phyloP scores from a whole-genome alignment of 2,797 vertebrate genomes.

The Epinephelus malabaricus region DNA sequence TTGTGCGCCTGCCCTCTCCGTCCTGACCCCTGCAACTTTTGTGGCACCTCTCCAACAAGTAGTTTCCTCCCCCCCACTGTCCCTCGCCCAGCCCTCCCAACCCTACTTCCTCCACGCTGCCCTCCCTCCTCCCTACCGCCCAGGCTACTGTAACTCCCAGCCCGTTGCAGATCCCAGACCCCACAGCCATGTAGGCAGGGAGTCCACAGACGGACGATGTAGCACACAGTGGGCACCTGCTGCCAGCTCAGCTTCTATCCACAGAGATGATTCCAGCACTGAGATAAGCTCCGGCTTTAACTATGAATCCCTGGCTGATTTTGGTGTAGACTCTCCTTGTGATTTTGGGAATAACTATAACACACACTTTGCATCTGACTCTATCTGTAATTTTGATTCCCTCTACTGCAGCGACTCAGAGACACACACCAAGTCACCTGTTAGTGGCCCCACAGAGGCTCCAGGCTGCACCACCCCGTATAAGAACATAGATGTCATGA shows the following conservation, averaged over 20 bases:
- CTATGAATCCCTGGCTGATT: constrained; percentile 51
- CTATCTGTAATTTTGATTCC: constrained; percentile 77
- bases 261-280: constrained; percentile 49
- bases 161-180: constrained; percentile 65
- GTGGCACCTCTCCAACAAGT: constrained; percentile 48
- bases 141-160: constrained; percentile 73
- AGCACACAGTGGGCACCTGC: constrained; percentile 32
- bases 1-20: constrained; percentile 33
- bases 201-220: constrained; percentile 42
- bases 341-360: constrained; percentile 51
- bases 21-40: constrained; percentile 32
- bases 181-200: constrained; percentile 61
- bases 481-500: constrained; percentile 85
- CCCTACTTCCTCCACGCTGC: constrained; percentile 86
- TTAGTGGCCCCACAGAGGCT: constrained; percentile 30
- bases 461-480: constrained; percentile 83
- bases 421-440: constrained; percentile 28
- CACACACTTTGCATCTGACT: constrained; percentile 56
- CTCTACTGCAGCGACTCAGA: constrained; percentile 66
- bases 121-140: constrained; percentile 66
- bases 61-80: constrained; percentile 86
- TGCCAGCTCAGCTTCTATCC: constrained; percentile 39
- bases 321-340: constrained; percentile 42
- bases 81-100: constrained; percentile 78
- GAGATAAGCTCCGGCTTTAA: constrained; percentile 39